Percentiles rank a stretch among this genome's conserved stretches.
phyloP scores from a whole-genome alignment of 2,888 invertebrate genomes.

The Aleiodes leptofemur region DNA sequence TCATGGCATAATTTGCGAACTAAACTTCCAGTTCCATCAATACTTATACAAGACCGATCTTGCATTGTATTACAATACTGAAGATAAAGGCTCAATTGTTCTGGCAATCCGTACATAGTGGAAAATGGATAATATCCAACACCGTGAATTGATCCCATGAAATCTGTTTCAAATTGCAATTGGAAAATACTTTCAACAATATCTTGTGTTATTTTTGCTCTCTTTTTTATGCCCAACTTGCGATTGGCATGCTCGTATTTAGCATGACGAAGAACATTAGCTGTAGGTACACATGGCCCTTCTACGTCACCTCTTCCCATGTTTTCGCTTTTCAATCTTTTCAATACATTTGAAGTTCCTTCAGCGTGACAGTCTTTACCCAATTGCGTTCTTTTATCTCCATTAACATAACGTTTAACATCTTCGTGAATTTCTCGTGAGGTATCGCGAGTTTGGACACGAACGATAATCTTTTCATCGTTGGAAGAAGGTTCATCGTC shows the following conservation, averaged over 20 bases:
- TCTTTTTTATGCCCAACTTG: conserved; percentile 13
- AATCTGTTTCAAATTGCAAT: conserved; percentile 18
- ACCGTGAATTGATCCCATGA: conserved; percentile 24
- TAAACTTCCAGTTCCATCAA: conserved; percentile 40
- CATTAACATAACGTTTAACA: background rate
- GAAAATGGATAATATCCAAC: conserved; percentile 31
- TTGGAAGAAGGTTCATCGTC: background rate
- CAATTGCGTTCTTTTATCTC: background rate
- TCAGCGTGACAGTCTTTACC: background rate
- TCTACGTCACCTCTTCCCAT: conserved; percentile 13
- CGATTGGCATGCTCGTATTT: conserved; percentile 13
- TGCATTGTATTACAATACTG: conserved; percentile 28
- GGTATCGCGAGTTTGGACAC: background rate
- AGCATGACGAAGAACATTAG: conserved; percentile 20
- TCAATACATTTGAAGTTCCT: conserved; percentile 3
- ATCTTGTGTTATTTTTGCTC: background rate
- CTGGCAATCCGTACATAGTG: conserved; percentile 26
- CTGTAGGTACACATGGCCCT: background rate
- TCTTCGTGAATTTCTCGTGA: conserved; percentile 1
- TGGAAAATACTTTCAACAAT: conserved; percentile 1
- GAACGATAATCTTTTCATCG: background rate
- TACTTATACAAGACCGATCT: conserved; percentile 20
- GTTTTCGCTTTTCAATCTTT: conserved; percentile 6
- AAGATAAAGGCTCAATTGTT: conserved; percentile 27
- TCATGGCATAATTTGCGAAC: conserved; percentile 9